Evolutionary conservation across 2,888 invertebrate species (phyloP), one percentile per base, ranked within the genome.

Genomic region (Subacronicta megacephala): DNA sequence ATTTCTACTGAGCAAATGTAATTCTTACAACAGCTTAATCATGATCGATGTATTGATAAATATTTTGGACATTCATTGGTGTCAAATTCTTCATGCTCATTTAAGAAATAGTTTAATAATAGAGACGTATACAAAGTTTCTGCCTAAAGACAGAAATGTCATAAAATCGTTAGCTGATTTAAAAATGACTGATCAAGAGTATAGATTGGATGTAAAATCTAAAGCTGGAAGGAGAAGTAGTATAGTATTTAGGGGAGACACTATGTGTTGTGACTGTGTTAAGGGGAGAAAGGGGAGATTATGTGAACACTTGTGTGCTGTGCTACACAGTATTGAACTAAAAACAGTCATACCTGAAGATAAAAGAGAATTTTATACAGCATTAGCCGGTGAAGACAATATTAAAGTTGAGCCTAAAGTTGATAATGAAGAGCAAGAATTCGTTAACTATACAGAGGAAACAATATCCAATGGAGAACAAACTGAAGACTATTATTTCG

Each of bases 21-120:
- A 70, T 4, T 53, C 58, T 5, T 84, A 80, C 46, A 75, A 64
- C 40, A 53, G 55, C 1, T 46, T 57, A n/a, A 67, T 66, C 2
- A 83, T 83, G 77, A 63, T 81, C 0, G 83, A 85, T 18, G 78
- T 83, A 1, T 57, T 83, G 2, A 17, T 68, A 0, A 78, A 82
- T 29, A 73, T 85, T 12, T 41, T 85, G 12, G 84, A 84, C 18
- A 66, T 43, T 16, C 77, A 84, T 45, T 71, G 75, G 43, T 62
- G 67, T 29, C 62, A 69, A 33, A 66, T 77, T 41, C 20, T 83
- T 6, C 58, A 59, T 9, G 75, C 75, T 26, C 62, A 75, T 53
- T 60, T 72, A 15, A 70, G 62, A 10, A 44, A 52, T 20, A 41
- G 26, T 29, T 15, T 40, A 0, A 36, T 72, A 0, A 43, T 54